Evolutionary conservation across 2,113 vertebrate genomes (phyloP), one percentile per base, ranked within the genome.

Genomic region (Rhizomys pruinosus): DNA sequence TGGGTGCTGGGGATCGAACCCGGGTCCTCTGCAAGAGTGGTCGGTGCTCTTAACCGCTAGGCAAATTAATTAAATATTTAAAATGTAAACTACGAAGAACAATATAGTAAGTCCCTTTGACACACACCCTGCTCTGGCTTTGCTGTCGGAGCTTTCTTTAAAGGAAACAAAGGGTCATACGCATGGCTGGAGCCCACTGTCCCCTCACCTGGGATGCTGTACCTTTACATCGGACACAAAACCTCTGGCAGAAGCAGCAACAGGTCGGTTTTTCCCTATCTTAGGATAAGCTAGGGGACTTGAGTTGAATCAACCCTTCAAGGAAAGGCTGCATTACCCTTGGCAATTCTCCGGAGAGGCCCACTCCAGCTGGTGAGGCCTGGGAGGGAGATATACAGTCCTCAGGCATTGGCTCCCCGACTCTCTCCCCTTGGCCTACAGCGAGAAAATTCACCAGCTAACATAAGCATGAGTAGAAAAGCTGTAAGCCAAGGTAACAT

Each of bases 321-420:
- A 74, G 39, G 32, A 80, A 34, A 37, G 12, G 25, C 39, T 34
- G 4, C 10, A 19, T n/a, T 10, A 74, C 1, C 22, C 11, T 5
- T 2, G 15, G 27, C 20, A 16, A 27, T 61, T 59, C 72, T 72
- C 34, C 29, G n/a, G n/a, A 34, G 32, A 69, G 19, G 32, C 52
- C 37, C 39, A 37, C 0, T 8, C n/a, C 1, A 0, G 2, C 42
- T 7, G 3, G n/a, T 4, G 2, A 71, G 57, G 42, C 19, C 57
- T 17, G 34, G 8, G 0, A 42, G 61, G 61, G 69, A 84, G 57
- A 73, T 3, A 66, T 27, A 34, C 4, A 39, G 27, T 39, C 63
- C 44, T 76, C 17, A 87, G 84, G 19, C n/a, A 37, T 52, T 39
- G 44, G 13, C 17, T n/a, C 32, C 11, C 69, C 52, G 2, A 72